A percentile compares a stretch with the other conserved stretches of the same genome.
These are phyloP conservation scores for Thymelicus lineola DNA, from an alignment of 2,888 invertebrate species.

Conservation along the genomic window DNA sequence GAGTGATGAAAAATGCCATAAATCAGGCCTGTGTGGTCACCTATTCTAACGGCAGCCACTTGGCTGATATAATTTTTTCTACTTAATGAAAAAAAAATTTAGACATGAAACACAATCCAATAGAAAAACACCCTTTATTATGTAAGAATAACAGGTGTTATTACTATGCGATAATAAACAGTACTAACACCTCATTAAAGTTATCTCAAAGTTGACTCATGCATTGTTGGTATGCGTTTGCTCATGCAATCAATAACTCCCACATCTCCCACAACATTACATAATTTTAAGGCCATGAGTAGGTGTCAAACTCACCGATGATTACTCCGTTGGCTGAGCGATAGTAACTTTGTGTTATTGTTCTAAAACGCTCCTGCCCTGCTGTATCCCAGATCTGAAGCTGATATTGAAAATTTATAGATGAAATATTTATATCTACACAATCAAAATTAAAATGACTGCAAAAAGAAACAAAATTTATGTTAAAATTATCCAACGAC, in stretches of 20 bases:
- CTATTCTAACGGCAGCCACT: too few relatives aligned
- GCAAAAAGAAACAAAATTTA: too few relatives aligned
- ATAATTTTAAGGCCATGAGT: constrained; percentile 19
- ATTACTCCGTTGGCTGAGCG: constrained; percentile 98
- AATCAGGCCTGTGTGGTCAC: too few relatives aligned
- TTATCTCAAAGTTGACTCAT: constrained; percentile 14
- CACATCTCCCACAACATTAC: constrained; percentile 15
- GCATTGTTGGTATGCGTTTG: background rate
- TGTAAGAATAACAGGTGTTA: background rate
- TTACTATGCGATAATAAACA: background rate
- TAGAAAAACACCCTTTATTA: too few relatives aligned
- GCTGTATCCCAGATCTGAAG: constrained; percentile 99
- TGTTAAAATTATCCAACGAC: too few relatives aligned
- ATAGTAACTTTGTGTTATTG: constrained; percentile 98
- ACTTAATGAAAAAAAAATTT: too few relatives aligned
- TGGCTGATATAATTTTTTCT: too few relatives aligned
- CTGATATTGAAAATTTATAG: constrained; percentile 72
- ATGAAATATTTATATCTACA: background rate
- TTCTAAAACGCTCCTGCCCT: constrained; percentile 97
- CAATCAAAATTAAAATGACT: too few relatives aligned
- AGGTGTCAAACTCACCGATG: constrained; percentile 86
- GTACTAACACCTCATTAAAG: background rate
- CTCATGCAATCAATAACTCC: constrained; percentile 6
- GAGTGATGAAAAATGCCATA: too few relatives aligned
- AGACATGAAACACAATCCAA: too few relatives aligned